Evolutionary conservation across 2,888 invertebrate genomes (phyloP).

Genomic region (Conistra vaccinii): DNA sequence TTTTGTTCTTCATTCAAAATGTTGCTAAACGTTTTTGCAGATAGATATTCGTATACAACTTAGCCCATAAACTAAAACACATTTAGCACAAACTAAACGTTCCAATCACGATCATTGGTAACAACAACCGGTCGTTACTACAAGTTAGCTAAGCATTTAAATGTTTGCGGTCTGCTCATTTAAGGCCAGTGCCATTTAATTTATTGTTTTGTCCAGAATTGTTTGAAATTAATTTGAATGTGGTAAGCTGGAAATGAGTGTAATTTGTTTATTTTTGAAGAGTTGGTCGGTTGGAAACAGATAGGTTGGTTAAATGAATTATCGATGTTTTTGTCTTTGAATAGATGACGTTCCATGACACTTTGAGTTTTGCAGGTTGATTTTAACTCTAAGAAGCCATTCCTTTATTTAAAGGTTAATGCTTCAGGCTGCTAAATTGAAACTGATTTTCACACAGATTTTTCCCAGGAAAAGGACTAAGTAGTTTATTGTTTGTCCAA

Average conservation of each 20-base stretch:
- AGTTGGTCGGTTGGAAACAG: neutral
- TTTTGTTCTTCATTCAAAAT: neutral
- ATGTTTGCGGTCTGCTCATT: slow-evolving; percentile 54
- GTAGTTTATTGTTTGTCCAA: neutral
- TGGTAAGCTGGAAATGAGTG: slow-evolving; percentile 38
- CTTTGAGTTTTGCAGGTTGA: too few relatives aligned
- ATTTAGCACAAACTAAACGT: neutral
- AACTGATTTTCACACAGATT: neutral
- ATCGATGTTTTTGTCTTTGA: neutral
- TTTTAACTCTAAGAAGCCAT: neutral
- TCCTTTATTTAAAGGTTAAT: neutral
- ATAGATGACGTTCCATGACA: neutral
- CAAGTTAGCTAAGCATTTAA: slow-evolving; percentile 58
- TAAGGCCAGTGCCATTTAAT: slow-evolving; percentile 38
- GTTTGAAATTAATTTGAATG: slow-evolving; percentile 53
- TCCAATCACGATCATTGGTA: slow-evolving; percentile 39
- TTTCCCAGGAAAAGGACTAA: neutral
- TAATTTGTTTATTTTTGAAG: slow-evolving; percentile 40
- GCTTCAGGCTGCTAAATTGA: neutral
- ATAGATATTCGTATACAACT: neutral
- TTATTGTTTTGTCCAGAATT: slow-evolving; percentile 51
- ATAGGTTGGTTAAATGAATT: slow-evolving; percentile 18
- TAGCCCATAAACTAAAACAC: neutral
- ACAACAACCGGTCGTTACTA: slow-evolving; percentile 29
- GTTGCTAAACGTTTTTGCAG: neutral